Percentiles rank a stretch among this genome's conserved stretches.
Conservation (phyloP, 2,888 invertebrate genomes). For the Sycophila texana region DNA sequence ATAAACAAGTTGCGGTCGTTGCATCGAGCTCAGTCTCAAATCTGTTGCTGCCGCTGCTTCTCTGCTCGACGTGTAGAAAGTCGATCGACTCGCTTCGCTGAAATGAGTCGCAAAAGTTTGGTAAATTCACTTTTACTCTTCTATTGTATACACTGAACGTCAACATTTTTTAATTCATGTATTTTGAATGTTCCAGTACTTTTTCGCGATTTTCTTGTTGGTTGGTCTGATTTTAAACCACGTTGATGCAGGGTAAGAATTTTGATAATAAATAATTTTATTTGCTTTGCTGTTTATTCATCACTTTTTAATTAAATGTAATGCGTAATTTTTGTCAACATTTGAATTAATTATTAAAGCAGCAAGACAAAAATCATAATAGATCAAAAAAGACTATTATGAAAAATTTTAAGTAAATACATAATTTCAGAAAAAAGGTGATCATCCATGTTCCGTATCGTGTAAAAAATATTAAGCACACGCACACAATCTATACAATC, state of each 20-base stretch:
- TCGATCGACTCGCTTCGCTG: slow-evolving; percentile 23
- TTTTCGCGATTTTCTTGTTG: slow-evolving; percentile 15
- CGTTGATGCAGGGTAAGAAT: slow-evolving; percentile 35
- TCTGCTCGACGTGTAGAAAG: slow-evolving; percentile 14
- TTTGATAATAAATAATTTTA: not conserved
- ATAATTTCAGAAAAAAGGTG: slow-evolving; percentile 77
- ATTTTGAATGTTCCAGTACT: slow-evolving; percentile 30
- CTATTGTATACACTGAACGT: not conserved
- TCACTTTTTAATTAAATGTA: not conserved
- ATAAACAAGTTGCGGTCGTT: slow-evolving; percentile 28
- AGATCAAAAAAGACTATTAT: not conserved
- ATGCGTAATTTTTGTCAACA: not conserved
- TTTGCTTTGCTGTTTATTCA: not conserved
- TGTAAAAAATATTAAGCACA: slow-evolving; percentile 83
- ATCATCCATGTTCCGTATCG: slow-evolving; percentile 83
- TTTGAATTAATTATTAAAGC: not conserved
- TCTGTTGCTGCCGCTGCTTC: slow-evolving; percentile 31
- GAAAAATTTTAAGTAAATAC: not conserved
- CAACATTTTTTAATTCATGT: not conserved
- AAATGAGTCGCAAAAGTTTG: slow-evolving; percentile 63
- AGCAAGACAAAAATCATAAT: not conserved
- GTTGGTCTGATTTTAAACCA: slow-evolving; percentile 3
- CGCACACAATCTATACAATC: slow-evolving; percentile 84
- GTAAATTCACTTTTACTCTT: slow-evolving; percentile 57
- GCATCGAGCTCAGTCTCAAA: slow-evolving; percentile 30